Evolutionary conservation across 1,140 invertebrate species (phyloP).

Genomic region (Mya arenaria): DNA sequence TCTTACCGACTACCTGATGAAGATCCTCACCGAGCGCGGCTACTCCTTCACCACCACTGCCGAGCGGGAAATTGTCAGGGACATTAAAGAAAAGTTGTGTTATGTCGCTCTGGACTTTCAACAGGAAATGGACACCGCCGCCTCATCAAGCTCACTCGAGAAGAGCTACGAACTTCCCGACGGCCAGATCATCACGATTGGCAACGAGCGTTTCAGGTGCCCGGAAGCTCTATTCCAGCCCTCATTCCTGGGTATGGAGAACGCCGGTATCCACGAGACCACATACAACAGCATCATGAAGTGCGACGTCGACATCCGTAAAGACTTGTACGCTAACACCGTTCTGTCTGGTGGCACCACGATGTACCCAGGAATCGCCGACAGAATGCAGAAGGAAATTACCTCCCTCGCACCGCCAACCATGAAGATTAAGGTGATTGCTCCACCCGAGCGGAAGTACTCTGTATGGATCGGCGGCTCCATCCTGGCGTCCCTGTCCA

Average conservation of each 20-base stretch:
- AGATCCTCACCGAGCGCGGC: slow-evolving; percentile 68
- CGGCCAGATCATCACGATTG: slow-evolving; percentile 86
- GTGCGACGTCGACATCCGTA: slow-evolving; percentile 89
- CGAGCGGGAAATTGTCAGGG: slow-evolving; percentile 93
- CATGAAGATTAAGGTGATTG: slow-evolving; percentile 66
- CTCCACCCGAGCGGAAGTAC: slow-evolving; percentile 78
- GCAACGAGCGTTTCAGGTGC: slow-evolving; percentile 86
- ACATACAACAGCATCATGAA: slow-evolving; percentile 93
- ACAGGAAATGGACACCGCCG: slow-evolving; percentile 96
- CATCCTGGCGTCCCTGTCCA: slow-evolving; percentile 84
- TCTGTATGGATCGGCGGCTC: slow-evolving; percentile 81
- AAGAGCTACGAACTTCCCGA: slow-evolving; percentile 76
- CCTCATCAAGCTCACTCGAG: slow-evolving; percentile 62
- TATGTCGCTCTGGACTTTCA: slow-evolving; percentile 89
- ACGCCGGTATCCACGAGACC: slow-evolving; percentile 80
- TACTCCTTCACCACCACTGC: slow-evolving; percentile 83
- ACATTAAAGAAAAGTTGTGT: slow-evolving; percentile 85
- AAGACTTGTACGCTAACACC: slow-evolving; percentile 94
- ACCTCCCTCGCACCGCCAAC: neutral
- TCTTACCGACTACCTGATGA: slow-evolving; percentile 93
- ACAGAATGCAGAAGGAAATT: slow-evolving; percentile 40
- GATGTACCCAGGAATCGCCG: slow-evolving; percentile 74
- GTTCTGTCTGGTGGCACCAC: slow-evolving; percentile 96
- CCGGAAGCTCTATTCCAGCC: slow-evolving; percentile 87
- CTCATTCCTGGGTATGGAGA: slow-evolving; percentile 63